Evolutionary conservation across 2,888 invertebrate species (phyloP).

Genomic region (Mycalesis mineus): DNA sequence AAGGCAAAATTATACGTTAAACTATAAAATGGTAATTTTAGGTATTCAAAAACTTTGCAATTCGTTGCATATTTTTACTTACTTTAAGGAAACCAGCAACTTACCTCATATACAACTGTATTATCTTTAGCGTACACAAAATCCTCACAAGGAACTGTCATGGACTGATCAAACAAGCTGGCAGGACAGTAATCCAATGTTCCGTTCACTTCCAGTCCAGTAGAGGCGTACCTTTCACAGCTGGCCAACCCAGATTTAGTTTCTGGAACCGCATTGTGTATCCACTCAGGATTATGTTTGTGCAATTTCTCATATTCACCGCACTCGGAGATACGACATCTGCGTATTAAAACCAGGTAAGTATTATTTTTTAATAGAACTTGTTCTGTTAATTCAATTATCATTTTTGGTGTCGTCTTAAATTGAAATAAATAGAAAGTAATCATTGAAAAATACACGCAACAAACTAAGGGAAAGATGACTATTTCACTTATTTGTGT

Average conservation of each 20-base stretch:
- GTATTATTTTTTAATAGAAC: too few species aligned
- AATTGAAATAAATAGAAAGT: too few species aligned
- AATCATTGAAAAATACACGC: too few species aligned
- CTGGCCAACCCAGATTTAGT: constrained; percentile 50
- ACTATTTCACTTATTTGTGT: too few species aligned
- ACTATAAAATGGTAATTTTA: too few species aligned
- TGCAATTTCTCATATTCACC: constrained; percentile 37
- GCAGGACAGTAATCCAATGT: constrained; percentile 43
- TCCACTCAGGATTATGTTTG: constrained; percentile 44
- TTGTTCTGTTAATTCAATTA: too few species aligned
- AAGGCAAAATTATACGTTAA: too few species aligned
- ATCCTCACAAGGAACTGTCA: constrained; percentile 29
- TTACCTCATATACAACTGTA: constrained; percentile 40
- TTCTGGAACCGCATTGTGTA: constrained; percentile 51
- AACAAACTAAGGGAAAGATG: too few species aligned
- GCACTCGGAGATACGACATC: constrained; percentile 68
- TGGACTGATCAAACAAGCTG: constrained; percentile 39
- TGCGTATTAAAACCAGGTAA: constrained; percentile 28
- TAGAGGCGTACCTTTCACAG: constrained; percentile 49
- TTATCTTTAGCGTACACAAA: constrained; percentile 35
- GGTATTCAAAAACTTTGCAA: too few species aligned
- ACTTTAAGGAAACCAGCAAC: too few species aligned
- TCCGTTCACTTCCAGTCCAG: constrained; percentile 30
- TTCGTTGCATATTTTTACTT: too few species aligned
- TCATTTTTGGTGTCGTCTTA: too few species aligned